phyloP scores from a whole-genome alignment of 2,888 invertebrate species.

The Macroteleia sp. region DNA sequence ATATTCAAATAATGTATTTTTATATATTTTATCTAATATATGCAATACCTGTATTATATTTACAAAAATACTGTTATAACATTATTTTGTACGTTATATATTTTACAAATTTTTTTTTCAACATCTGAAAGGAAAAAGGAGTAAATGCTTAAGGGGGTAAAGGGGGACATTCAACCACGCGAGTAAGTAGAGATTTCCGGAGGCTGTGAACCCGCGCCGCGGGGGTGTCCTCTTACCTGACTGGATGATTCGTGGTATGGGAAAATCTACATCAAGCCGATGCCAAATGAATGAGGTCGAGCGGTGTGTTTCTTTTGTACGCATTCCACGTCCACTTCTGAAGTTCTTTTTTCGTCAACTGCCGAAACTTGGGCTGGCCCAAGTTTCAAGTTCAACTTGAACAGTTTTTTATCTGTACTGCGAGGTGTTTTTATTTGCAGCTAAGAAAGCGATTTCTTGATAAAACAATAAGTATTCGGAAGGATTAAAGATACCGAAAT shows the following conservation, averaged over 20 bases:
- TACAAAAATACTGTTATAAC: too few species aligned
- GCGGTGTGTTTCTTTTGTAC: conserved; percentile 80
- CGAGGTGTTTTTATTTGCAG: conserved; percentile 26
- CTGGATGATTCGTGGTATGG: conserved; percentile 72
- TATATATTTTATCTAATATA: too few species aligned
- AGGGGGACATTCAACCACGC: conserved; percentile 77
- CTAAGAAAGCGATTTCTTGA: conserved; percentile 3
- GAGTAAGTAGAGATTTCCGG: conserved; percentile 83
- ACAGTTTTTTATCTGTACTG: conserved; percentile 25
- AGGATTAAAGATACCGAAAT: not conserved
- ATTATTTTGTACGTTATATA: too few species aligned
- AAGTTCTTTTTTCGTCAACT: conserved; percentile 24
- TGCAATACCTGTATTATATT: too few species aligned
- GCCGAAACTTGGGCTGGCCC: conserved; percentile 29
- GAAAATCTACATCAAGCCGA: conserved; percentile 79
- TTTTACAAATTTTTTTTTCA: too few species aligned
- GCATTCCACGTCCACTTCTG: conserved; percentile 73
- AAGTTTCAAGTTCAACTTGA: conserved; percentile 41
- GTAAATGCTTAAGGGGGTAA: conserved; percentile 30
- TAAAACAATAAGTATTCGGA: conserved; percentile 8
- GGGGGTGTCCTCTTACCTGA: conserved; percentile 80
- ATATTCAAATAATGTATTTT: too few species aligned
- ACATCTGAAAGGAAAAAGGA: conserved; percentile 22
- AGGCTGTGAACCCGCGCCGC: conserved; percentile 73
- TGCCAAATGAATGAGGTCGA: conserved; percentile 77